phyloP scores from a whole-genome alignment of 1,140 invertebrate species.

The Bombus fervidus region DNA sequence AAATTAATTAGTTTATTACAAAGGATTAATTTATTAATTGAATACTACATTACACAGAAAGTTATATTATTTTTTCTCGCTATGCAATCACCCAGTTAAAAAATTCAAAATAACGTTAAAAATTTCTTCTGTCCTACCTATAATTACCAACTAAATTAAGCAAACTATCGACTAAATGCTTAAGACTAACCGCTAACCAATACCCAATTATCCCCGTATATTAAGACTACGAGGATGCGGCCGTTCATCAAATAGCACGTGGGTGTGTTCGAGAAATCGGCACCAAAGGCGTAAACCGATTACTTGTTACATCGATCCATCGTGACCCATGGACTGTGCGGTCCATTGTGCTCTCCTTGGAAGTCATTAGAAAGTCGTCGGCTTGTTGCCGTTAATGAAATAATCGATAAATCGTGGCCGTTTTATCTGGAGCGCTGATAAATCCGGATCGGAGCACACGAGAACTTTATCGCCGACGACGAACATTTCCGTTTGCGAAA shows the following conservation, averaged over 20 bases:
- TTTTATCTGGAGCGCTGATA: constrained; percentile 36
- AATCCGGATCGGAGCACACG: constrained; percentile 27
- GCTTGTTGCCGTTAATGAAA: constrained; percentile 49
- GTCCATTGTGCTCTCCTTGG: background rate
- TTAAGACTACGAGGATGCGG: background rate
- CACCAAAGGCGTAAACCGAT: constrained; percentile 5
- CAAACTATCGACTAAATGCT: background rate
- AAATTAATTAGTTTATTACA: too few relatives aligned
- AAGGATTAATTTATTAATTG: too few relatives aligned
- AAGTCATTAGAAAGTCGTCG: constrained; percentile 53
- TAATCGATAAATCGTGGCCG: constrained; percentile 42
- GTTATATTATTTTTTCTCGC: too few relatives aligned
- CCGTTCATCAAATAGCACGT: background rate
- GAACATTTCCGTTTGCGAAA: constrained; percentile 22
- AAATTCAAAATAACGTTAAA: background rate
- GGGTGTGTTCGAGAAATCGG: background rate
- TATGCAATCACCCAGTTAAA: too few relatives aligned
- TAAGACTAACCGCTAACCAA: background rate
- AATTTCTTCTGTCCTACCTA: background rate
- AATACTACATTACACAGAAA: too few relatives aligned
- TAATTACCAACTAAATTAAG: background rate
- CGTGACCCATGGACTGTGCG: background rate
- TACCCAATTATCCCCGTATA: background rate
- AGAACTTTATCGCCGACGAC: constrained; percentile 21
- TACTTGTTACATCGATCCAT: constrained; percentile 13